Percentiles rank a stretch among this genome's conserved stretches.
These are phyloP conservation scores for Drosophila kikkawai DNA, from an alignment of 1,140 invertebrate species.

Conservation along the genomic window DNA sequence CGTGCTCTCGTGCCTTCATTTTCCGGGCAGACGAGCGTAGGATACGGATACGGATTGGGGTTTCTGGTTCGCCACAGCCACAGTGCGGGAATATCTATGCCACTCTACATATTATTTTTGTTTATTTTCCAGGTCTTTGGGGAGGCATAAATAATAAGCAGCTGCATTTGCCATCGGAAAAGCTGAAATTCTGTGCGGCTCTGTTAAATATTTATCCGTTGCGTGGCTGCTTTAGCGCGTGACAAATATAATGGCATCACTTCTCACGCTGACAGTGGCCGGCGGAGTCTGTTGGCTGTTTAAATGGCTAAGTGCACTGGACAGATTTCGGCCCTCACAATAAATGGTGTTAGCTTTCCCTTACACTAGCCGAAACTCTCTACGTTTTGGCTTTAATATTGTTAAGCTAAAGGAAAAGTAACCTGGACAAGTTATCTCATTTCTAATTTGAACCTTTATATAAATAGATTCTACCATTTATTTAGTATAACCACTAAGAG, in stretches of 20 bases:
- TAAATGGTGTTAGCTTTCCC: too few relatives aligned
- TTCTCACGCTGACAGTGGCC: background rate
- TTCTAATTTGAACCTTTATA: too few relatives aligned
- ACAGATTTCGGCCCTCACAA: background rate
- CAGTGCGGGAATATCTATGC: slow-evolving; percentile 40
- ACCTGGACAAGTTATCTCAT: too few relatives aligned
- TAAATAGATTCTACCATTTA: too few relatives aligned
- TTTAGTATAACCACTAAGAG: too few relatives aligned
- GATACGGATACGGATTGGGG: slow-evolving; percentile 43
- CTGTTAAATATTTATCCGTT: slow-evolving; percentile 60
- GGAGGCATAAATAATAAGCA: slow-evolving; percentile 55
- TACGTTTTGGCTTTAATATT: background rate
- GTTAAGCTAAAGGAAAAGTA: background rate
- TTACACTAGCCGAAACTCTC: background rate
- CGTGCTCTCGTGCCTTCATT: slow-evolving; percentile 6
- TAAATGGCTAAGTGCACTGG: slow-evolving; percentile 15
- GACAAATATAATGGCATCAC: slow-evolving; percentile 10
- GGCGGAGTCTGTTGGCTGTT: slow-evolving; percentile 2
- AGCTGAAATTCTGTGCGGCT: slow-evolving; percentile 29
- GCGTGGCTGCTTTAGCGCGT: slow-evolving; percentile 17
- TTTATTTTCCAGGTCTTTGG: slow-evolving; percentile 45
- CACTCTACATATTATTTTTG: slow-evolving; percentile 26
- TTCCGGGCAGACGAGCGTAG: slow-evolving; percentile 8
- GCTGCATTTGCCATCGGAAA: slow-evolving; percentile 45
- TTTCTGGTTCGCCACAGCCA: slow-evolving; percentile 46